phyloP scores from a whole-genome alignment of 2,797 vertebrate species.

The Psittacula echo region DNA sequence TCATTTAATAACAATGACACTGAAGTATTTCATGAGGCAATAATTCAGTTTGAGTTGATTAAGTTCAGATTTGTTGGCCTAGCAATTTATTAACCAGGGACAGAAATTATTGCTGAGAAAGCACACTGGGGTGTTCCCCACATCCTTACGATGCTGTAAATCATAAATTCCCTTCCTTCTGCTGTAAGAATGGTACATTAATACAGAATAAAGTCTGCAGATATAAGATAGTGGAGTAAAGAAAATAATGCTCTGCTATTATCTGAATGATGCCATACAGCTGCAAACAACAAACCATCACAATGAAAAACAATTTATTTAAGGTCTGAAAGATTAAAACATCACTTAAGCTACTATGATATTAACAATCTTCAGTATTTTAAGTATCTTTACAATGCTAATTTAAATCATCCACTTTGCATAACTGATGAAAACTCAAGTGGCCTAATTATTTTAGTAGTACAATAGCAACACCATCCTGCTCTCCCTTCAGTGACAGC shows the following conservation, averaged over 20 bases:
- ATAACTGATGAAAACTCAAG: background rate
- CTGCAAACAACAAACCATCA: background rate
- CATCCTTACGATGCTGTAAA: background rate
- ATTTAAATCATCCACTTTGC: background rate
- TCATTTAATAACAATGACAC: conserved; percentile 11
- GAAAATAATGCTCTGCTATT: background rate
- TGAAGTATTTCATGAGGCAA: conserved; percentile 14
- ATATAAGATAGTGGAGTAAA: background rate
- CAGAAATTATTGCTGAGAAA: background rate
- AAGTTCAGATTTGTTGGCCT: conserved; percentile 6
- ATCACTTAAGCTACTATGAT: background rate
- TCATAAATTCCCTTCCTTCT: background rate
- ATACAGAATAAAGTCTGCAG: background rate
- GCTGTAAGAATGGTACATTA: background rate
- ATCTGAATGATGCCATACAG: background rate
- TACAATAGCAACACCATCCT: background rate
- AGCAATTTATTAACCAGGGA: background rate
- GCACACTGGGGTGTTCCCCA: background rate
- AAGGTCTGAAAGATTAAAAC: background rate
- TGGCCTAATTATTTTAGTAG: background rate
- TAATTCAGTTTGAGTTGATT: conserved; percentile 28
- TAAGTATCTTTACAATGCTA: background rate
- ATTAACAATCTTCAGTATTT: background rate
- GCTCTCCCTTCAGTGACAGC: background rate
- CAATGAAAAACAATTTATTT: background rate